Conservation (phyloP, 2,888 invertebrate genomes). For the Tetranychus truncatus region DNA sequence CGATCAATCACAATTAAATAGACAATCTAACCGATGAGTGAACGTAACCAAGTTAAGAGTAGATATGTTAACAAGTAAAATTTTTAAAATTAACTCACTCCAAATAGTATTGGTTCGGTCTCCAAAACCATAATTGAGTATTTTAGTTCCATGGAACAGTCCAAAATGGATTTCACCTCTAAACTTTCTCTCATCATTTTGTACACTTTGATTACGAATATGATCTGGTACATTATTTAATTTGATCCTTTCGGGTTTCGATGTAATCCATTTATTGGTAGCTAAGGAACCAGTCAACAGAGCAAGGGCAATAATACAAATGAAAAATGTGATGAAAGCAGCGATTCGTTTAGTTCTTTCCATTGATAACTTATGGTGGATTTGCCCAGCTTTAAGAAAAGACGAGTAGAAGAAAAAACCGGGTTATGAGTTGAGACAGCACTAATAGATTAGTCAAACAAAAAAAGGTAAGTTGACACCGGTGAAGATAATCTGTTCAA, state of each 20-base stretch:
- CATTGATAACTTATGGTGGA: constrained; percentile 32
- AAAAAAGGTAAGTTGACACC: background rate
- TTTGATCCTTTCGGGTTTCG: constrained; percentile 43
- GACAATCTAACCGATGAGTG: too few species aligned
- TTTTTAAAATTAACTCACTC: constrained; percentile 40
- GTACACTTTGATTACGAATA: constrained; percentile 16
- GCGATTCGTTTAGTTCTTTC: constrained; percentile 54
- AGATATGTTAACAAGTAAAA: background rate
- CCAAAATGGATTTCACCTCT: constrained; percentile 45
- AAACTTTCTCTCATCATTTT: constrained; percentile 25
- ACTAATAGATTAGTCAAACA: background rate
- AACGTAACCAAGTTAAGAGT: background rate
- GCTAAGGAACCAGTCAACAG: constrained; percentile 60
- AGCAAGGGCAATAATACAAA: constrained; percentile 55
- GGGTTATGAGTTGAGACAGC: background rate
- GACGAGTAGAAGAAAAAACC: background rate
- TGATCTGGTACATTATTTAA: background rate
- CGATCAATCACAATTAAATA: too few species aligned
- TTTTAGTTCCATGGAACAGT: constrained; percentile 64
- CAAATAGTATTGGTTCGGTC: constrained; percentile 54
- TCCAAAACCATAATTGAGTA: constrained; percentile 61
- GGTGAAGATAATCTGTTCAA: background rate
- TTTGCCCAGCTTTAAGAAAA: background rate
- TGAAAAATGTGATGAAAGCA: constrained; percentile 61
- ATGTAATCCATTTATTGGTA: constrained; percentile 63